Conservation (phyloP, 2,113 vertebrate species). For the Cyanistes caeruleus region DNA sequence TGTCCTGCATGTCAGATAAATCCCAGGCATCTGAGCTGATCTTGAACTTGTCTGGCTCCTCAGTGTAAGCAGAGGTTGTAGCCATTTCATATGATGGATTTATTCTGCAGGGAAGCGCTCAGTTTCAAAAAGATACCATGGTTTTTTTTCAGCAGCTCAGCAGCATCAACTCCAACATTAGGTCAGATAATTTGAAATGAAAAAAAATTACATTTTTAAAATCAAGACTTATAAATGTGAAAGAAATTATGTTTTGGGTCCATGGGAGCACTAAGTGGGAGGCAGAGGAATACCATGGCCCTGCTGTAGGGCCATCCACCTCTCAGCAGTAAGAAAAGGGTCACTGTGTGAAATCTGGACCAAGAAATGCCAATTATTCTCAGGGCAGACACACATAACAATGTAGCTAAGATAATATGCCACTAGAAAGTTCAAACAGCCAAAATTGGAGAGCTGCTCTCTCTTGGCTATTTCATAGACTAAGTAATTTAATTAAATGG, state of each 20-base stretch:
- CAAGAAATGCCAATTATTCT: not conserved
- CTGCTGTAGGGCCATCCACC: not conserved
- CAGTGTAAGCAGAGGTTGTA: not conserved
- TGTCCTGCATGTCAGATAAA: not conserved
- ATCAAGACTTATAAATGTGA: not conserved
- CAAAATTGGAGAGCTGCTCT: slow-evolving; percentile 30
- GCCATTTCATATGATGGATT: not conserved
- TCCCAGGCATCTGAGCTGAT: not conserved
- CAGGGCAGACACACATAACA: not conserved
- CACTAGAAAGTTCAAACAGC: not conserved
- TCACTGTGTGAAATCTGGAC: not conserved
- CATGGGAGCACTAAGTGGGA: not conserved
- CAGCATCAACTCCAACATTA: not conserved
- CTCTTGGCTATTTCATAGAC: slow-evolving; percentile 25
- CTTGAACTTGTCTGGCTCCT: not conserved
- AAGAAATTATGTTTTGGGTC: not conserved
- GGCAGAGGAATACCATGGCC: fast-evolving
- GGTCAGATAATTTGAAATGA: not conserved
- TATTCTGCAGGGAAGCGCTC: not conserved
- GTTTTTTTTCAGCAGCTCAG: not conserved
- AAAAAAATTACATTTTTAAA: not conserved
- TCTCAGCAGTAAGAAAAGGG: not conserved
- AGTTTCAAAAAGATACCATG: not conserved
- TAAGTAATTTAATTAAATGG: slow-evolving; percentile 52
- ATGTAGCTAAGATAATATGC: not conserved